A percentile compares a stretch with the other conserved stretches of the same genome.
phyloP scores from a whole-genome alignment of 2,113 vertebrate genomes.

The Hippocampus mohnikei region DNA sequence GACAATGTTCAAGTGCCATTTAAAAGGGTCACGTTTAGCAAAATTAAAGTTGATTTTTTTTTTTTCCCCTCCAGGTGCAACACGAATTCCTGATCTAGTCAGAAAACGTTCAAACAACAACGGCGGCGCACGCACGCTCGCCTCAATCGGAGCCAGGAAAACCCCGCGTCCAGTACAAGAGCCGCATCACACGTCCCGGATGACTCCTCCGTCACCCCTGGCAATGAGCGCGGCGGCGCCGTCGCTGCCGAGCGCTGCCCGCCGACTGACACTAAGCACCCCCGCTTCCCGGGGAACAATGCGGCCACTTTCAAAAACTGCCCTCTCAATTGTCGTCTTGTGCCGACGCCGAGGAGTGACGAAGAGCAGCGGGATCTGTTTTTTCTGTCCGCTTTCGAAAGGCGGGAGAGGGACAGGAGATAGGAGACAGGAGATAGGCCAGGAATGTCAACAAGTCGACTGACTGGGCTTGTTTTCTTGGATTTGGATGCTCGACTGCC shows the following conservation, averaged over 20 bases:
- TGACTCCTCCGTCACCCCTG: conserved; percentile 51
- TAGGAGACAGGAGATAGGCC: conserved; percentile 38
- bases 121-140: neutral
- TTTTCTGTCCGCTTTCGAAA: conserved; percentile 22
- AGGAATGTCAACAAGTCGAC: conserved; percentile 22
- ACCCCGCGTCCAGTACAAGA: neutral
- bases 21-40: too few species aligned
- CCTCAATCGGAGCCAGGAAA: neutral
- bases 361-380: conserved; percentile 25
- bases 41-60: too few species aligned
- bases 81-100: too few species aligned
- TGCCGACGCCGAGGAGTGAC: conserved; percentile 20
- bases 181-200: neutral
- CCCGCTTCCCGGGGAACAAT: conserved; percentile 47
- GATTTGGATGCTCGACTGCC: conserved; percentile 28
- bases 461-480: conserved; percentile 28
- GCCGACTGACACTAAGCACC: conserved; percentile 64
- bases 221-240: conserved; percentile 60
- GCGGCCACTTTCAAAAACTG: conserved; percentile 53
- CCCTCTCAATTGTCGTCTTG: conserved; percentile 62
- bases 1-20: too few species aligned
- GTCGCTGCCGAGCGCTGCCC: conserved; percentile 62
- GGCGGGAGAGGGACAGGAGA: conserved; percentile 33
- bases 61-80: too few species aligned
- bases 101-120: too few species aligned